Evolutionary conservation across 2,888 invertebrate genomes (phyloP), one percentile per base, ranked within the genome.

Genomic region (Adineta ricciae): DNA sequence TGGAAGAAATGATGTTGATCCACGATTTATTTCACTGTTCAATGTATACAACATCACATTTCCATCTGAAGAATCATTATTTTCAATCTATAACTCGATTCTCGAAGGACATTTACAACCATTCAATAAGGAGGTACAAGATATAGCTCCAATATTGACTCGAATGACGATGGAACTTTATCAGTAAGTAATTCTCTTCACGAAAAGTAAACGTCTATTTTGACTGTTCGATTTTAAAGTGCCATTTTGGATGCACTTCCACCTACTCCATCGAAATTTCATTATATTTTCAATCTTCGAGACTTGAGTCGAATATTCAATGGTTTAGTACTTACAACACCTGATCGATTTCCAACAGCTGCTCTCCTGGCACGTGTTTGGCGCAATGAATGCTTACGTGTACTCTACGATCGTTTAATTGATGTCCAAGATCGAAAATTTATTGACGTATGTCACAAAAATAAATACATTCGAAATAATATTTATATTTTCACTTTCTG

Each of bases 1-100:
- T 24, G 96, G 96, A 0, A 93, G 95, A 87, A 96, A 95, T 89
- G 95, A 94, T 88, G 94, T 96, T n/a, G 96, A 96, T 90, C 94
- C 95, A 0, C 93, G 96, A 86, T 97, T 96, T 89, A 93, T 96
- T 88, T 96, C 96, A 0, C 94, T 95, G 93, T 96, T 96, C 91
- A 93, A 94, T 0, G 93, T 94, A 0, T 94, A 94, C 91, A 96
- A 96, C 90, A 93, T 96, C 87, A 93, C 94, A 19, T 95, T 95
- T 90, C 96, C 96, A 0, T 92, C 94, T 0, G 94, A 94, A 86
- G 92, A 91, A 64, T 95, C 95, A 0, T 91, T 96, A 8, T 92
- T 92, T 72, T 94, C 94, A 88, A 95, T 96, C 88, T 96, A 95
- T 90, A 92, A 92, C 49, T 94, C 95, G 5, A 95, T 96, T 87